phyloP scores from a whole-genome alignment of 2,113 vertebrate genomes.

The Aptenodytes forsteri region DNA sequence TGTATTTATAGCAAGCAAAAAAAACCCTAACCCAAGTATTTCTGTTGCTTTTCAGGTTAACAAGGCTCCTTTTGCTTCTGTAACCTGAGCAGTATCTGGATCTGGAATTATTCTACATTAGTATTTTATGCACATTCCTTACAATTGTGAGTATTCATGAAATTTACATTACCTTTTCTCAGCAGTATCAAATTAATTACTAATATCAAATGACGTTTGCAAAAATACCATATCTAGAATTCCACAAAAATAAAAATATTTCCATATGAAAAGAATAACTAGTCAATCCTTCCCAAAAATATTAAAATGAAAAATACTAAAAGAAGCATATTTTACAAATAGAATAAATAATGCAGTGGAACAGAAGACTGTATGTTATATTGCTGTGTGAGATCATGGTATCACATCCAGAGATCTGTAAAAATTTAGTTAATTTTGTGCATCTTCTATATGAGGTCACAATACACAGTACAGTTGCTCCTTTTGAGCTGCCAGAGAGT shows the following conservation, averaged over 20 bases:
- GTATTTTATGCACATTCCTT: slow-evolving; percentile 51
- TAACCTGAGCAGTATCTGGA: background rate
- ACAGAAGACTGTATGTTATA: background rate
- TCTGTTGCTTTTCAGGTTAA: background rate
- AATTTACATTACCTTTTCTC: slow-evolving; percentile 46
- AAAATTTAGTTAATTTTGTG: slow-evolving; percentile 15
- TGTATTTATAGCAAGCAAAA: background rate
- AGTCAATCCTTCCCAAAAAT: background rate
- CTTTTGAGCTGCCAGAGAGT: background rate
- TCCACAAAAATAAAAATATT: background rate
- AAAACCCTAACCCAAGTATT: background rate
- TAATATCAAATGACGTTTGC: slow-evolving; percentile 3
- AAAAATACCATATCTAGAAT: background rate
- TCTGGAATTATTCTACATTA: background rate
- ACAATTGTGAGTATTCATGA: slow-evolving; percentile 31
- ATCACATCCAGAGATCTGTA: background rate
- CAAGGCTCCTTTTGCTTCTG: background rate
- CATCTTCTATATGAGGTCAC: background rate
- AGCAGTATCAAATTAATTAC: slow-evolving; percentile 30
- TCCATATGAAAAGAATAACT: slow-evolving; percentile 8
- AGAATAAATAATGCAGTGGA: slow-evolving; percentile 32
- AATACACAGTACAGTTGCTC: background rate
- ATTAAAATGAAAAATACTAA: slow-evolving; percentile 6
- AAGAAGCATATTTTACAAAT: background rate
- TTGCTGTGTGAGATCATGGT: background rate